Evolutionary conservation across 2,113 vertebrate species (phyloP).

Genomic region (Tetrao urogallus): DNA sequence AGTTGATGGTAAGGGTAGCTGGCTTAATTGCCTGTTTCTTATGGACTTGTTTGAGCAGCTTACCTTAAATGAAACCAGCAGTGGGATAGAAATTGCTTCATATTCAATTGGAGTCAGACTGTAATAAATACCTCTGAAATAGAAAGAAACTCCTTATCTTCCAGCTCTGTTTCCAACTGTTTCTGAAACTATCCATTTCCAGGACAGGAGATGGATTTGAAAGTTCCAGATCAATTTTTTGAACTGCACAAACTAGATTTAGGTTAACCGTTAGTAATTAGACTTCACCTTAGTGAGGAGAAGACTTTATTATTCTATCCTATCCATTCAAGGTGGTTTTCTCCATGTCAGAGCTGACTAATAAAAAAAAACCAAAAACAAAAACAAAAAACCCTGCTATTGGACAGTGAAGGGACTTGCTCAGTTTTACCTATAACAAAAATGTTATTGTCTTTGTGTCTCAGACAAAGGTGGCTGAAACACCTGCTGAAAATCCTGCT

Average conservation of each 20-base stretch:
- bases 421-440: not conserved
- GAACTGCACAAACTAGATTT: not conserved
- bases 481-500: constrained; percentile 76
- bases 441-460: not conserved
- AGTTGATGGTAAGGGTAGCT: not conserved
- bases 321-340: not conserved
- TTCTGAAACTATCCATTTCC: not conserved
- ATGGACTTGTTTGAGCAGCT: not conserved
- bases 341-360: not conserved
- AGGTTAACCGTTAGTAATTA: not conserved
- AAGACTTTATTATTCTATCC: not conserved
- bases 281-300: not conserved
- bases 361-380: too few relatives aligned
- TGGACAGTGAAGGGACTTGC: not conserved
- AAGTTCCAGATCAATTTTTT: not conserved
- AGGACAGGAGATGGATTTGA: not conserved
- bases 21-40: not conserved
- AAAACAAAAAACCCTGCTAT: not conserved
- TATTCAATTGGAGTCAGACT: not conserved
- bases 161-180: not conserved
- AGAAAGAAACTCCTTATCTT: not conserved
- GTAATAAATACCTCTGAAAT: not conserved
- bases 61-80: not conserved
- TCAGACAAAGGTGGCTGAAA: constrained; percentile 76
- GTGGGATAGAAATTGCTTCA: not conserved